These are phyloP conservation scores for Callithrix jacchus DNA, from an alignment of 2,113 vertebrate species.

Conservation along the genomic window DNA sequence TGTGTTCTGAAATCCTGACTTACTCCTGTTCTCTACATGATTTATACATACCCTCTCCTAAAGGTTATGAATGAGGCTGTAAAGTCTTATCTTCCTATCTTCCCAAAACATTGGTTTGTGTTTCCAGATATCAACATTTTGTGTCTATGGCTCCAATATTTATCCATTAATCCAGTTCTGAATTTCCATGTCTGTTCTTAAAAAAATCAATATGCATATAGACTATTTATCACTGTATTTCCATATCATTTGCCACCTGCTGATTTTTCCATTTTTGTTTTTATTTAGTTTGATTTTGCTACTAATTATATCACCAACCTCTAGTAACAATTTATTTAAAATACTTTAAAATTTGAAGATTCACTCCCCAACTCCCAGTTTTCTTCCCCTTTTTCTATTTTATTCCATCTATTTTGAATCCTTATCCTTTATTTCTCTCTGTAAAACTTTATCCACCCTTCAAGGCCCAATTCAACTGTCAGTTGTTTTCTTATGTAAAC, in stretches of 20 bases:
- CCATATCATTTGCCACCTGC: not conserved
- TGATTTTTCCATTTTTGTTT: not conserved
- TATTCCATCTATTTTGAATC: not conserved
- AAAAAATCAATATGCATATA: not conserved
- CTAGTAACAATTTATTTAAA: not conserved
- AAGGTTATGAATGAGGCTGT: not conserved
- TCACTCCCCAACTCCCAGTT: not conserved
- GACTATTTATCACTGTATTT: too few relatives aligned
- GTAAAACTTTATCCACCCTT: not conserved
- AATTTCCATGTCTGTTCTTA: not conserved
- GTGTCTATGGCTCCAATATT: not conserved
- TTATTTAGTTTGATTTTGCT: not conserved
- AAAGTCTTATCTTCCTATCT: not conserved
- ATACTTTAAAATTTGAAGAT: not conserved
- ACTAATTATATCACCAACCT: not conserved
- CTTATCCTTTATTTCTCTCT: not conserved
- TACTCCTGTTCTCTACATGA: not conserved
- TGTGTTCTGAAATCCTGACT: not conserved
- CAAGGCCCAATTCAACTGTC: not conserved
- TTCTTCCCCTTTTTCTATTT: not conserved
- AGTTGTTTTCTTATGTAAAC: not conserved
- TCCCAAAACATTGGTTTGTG: not conserved
- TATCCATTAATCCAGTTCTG: not conserved
- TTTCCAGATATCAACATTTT: not conserved
- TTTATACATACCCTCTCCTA: not conserved